Percentiles rank a stretch among this genome's conserved stretches.
These are phyloP conservation scores for Pterostichus madidus DNA, from an alignment of 2,888 invertebrate species.

Conservation along the genomic window DNA sequence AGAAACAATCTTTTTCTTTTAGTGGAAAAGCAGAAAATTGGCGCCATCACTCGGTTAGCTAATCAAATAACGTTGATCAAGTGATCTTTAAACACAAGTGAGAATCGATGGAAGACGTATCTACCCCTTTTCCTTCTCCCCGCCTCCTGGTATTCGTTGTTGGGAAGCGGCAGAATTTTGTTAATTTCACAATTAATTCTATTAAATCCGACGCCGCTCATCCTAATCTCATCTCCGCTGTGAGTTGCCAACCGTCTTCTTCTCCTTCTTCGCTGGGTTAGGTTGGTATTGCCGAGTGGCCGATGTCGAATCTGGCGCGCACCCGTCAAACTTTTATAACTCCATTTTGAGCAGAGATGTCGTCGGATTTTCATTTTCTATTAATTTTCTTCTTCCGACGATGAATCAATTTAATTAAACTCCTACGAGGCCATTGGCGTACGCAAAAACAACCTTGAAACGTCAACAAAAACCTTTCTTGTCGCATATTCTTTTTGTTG, in stretches of 20 bases:
- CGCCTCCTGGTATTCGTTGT: not conserved
- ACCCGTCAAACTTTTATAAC: conserved; percentile 73
- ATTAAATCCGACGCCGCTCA: conserved; percentile 63
- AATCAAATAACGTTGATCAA: conserved; percentile 60
- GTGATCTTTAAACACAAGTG: conserved; percentile 18
- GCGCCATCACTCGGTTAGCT: conserved; percentile 23
- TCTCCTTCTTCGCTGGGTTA: not conserved
- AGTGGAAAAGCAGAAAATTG: not conserved
- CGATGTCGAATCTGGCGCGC: conserved; percentile 34
- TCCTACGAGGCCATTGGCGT: not conserved
- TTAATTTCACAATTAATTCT: conserved; percentile 67
- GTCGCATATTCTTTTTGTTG: too few relatives aligned
- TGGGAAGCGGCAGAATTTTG: conserved; percentile 54
- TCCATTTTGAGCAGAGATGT: conserved; percentile 71
- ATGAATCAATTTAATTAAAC: conserved; percentile 67
- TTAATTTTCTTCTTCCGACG: conserved; percentile 71
- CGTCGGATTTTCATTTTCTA: conserved; percentile 72
- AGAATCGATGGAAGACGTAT: not conserved
- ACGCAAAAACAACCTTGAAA: too few relatives aligned
- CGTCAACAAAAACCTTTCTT: too few relatives aligned
- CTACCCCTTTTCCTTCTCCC: not conserved
- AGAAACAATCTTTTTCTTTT: not conserved
- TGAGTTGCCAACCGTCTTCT: conserved; percentile 12
- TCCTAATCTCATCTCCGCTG: conserved; percentile 57
- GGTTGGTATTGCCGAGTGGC: not conserved